phyloP scores from a whole-genome alignment of 2,797 vertebrate genomes.

The Anguilla pacifica region DNA sequence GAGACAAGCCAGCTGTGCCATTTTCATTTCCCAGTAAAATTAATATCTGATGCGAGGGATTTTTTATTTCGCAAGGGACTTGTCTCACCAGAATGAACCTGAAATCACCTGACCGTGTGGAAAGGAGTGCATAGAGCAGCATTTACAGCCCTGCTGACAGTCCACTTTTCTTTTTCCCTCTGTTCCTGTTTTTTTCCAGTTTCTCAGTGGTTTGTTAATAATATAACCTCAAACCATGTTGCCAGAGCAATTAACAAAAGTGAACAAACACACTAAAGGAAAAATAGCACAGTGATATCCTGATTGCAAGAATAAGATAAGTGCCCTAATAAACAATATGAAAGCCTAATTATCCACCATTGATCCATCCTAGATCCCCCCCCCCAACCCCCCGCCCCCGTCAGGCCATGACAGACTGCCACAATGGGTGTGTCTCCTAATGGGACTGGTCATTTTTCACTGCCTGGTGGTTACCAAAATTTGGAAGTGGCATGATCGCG shows the following conservation, averaged over 20 bases:
- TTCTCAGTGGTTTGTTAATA: not conserved
- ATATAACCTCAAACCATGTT: not conserved
- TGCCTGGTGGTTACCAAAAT: not conserved
- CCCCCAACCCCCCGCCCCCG: not conserved
- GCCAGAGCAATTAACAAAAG: slow-evolving; percentile 3
- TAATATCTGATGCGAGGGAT: slow-evolving; percentile 1
- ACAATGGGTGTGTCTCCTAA: not conserved
- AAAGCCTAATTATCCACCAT: not conserved
- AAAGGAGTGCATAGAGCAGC: not conserved
- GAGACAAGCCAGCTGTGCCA: slow-evolving; percentile 5
- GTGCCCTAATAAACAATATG: not conserved
- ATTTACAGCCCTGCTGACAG: not conserved
- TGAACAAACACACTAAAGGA: not conserved
- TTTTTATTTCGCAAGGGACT: not conserved
- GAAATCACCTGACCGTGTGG: not conserved
- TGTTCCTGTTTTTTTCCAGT: not conserved
- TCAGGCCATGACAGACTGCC: not conserved
- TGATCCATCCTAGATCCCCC: too few relatives aligned
- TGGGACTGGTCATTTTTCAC: not conserved
- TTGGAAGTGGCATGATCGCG: not conserved
- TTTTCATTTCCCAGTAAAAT: not conserved
- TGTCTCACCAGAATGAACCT: not conserved
- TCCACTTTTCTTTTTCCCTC: not conserved
- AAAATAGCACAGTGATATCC: not conserved
- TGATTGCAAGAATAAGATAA: not conserved